A percentile compares a stretch with the other conserved stretches of the same genome.
Evolutionary conservation across 2,797 vertebrate species (phyloP).

Genomic region (Florisuga fusca): DNA sequence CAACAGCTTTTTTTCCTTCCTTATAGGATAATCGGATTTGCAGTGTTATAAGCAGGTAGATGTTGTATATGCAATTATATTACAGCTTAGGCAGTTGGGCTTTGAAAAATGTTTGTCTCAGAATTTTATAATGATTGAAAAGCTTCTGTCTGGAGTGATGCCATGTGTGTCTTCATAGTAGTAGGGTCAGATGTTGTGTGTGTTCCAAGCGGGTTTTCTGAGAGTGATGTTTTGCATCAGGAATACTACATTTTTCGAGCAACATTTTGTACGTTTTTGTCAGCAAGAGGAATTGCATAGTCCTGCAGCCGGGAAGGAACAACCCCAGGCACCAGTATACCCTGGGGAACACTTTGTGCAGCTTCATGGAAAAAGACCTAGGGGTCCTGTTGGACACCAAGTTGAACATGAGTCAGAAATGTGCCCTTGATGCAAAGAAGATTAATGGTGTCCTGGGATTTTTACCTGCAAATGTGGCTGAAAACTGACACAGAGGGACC

Average conservation of each 20-base stretch:
- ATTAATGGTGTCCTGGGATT: neutral
- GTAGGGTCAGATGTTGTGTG: neutral
- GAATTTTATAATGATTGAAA: neutral
- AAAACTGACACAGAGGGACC: neutral
- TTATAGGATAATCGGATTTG: neutral
- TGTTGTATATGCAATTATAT: neutral
- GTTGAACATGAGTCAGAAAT: neutral
- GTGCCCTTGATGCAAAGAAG: neutral
- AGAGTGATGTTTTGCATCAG: neutral
- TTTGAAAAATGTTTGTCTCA: neutral
- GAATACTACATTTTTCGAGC: neutral
- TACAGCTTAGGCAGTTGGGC: neutral
- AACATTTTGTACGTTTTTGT: neutral
- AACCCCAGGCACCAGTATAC: neutral
- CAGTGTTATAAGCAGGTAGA: neutral
- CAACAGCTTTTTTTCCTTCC: neutral
- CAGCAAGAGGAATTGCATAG: neutral
- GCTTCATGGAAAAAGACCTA: neutral
- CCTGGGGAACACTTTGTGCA: neutral
- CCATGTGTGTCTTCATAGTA: neutral
- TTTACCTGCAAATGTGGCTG: neutral
- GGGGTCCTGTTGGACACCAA: neutral
- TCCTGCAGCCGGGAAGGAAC: neutral
- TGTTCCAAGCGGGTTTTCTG: neutral
- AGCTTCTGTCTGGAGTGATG: neutral